Conservation (phyloP, 2,113 vertebrate genomes). For the Limanda limanda region DNA sequence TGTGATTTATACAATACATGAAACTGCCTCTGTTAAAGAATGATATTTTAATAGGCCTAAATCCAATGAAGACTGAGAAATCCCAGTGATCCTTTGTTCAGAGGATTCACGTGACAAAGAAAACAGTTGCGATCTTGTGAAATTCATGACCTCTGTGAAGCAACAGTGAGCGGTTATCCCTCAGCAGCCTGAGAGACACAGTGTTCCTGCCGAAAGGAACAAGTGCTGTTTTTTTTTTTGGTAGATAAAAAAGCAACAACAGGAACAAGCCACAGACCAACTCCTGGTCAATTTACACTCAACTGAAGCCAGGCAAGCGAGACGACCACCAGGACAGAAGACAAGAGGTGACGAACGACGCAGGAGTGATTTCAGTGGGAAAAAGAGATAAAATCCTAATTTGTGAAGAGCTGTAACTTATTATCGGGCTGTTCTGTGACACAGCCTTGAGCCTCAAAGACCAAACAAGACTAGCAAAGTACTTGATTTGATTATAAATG, state of each 20-base stretch:
- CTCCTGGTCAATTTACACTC: constrained; percentile 22
- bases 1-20: no score
- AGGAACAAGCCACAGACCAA: constrained; percentile 19
- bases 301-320: not conserved
- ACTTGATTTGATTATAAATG: not conserved
- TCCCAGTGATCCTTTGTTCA: not conserved
- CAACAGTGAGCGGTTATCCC: constrained; percentile 7
- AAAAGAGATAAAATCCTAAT: not conserved
- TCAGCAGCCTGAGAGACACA: constrained; percentile 13
- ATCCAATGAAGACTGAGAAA: not conserved
- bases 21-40: no score
- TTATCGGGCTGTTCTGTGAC: not conserved
- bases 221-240: constrained; percentile 18
- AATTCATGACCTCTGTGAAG: constrained; percentile 5
- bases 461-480: no score
- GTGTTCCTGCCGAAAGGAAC: constrained; percentile 9
- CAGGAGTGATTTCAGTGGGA: not conserved
- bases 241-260: constrained; percentile 23
- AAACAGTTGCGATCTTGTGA: not conserved
- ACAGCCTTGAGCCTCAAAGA: not conserved
- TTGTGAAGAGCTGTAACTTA: no score
- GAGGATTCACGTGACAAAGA: not conserved
- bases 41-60: not conserved
- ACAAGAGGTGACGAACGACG: not conserved
- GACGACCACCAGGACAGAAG: not conserved